Evolutionary conservation across 2,797 vertebrate genomes (phyloP), one percentile per base, ranked within the genome.

Genomic region (Octomys mimax): DNA sequence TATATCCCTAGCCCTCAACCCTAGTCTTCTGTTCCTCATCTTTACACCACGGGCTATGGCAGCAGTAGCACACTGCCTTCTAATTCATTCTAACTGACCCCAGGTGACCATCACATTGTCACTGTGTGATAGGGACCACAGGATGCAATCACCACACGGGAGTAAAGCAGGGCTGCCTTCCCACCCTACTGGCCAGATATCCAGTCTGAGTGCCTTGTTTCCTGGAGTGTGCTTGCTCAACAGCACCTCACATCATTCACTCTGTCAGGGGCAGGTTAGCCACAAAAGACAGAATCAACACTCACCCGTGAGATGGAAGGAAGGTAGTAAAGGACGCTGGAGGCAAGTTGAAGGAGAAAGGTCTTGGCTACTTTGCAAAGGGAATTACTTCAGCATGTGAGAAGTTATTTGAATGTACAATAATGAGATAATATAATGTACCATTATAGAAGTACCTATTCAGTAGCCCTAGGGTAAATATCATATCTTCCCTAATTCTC

Each of bases 281-380:
- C 79, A 83, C 81, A 59, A 79, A 95, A 73, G 90, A 59, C 24
- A 19, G 73, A 73, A 89, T 36, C 78, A 24, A 31, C 7, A 33
- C 68, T 89, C 9, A 28, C 33, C 78, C 62, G 54, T 84, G 82
- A 87, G 91, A 84, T 71, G 85, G 75, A 96, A 88, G 64, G 21
- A 71, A 81, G 6, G 26, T 42, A 57, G 71, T 85, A 81, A 75
- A 93, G 89, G 88, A 64, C 21, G 39, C 52, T 81, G 68, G 52
- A 81, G 90, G 87, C 8, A 24, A 87, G 59, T 61, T 68, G 86
- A 57, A 78, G 46, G 62, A 84, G 49, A 21, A 71, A 78, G 46
- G 21, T 66, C 42, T 71, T 77, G 22, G 39, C 36, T 39, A 73
- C 36, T 89, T 87, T 83, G 31, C 26, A 42, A 6, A 64, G 24